phyloP scores from a whole-genome alignment of 2,888 invertebrate species.

The Stomorhina lunata region DNA sequence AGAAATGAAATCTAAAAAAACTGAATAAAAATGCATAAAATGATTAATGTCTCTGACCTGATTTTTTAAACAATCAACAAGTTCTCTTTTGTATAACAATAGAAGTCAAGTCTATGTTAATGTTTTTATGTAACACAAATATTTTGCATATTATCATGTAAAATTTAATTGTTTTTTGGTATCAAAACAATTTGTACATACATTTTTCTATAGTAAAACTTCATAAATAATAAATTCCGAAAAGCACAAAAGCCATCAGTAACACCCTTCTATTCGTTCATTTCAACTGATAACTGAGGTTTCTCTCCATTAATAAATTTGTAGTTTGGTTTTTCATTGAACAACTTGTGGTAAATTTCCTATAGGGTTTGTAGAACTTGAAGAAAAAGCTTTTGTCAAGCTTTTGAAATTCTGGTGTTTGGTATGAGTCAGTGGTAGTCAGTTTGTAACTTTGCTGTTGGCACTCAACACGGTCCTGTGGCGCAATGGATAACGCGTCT shows the following conservation, averaged over 20 bases:
- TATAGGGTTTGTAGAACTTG: conserved; percentile 11
- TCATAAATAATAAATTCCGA: conserved; percentile 18
- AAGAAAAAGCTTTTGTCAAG: conserved; percentile 2
- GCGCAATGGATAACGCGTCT: conserved; percentile 81
- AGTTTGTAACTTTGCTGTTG: neutral
- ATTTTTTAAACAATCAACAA: conserved; percentile 59
- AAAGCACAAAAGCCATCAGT: conserved; percentile 57
- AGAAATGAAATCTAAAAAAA: conserved; percentile 4
- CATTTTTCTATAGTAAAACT: no score
- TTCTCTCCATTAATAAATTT: conserved; percentile 70
- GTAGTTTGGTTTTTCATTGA: conserved; percentile 79
- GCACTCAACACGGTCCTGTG: conserved; percentile 80
- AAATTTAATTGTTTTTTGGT: conserved; percentile 15
- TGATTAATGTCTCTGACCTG: conserved; percentile 69
- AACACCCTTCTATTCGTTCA: conserved; percentile 70
- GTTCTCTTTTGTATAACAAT: conserved; percentile 12
- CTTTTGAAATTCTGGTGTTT: neutral
- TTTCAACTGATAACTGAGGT: conserved; percentile 80
- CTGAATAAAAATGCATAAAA: conserved; percentile 47
- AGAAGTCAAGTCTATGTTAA: conserved; percentile 14
- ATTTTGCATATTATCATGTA: conserved; percentile 27
- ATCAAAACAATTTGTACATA: neutral
- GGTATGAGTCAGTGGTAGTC: no score
- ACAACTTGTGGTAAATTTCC: conserved; percentile 4
- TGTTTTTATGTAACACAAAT: neutral